Base-by-base conservation (phyloP, 2,888 invertebrate species). In the Priocnemis perturbator region DNA sequence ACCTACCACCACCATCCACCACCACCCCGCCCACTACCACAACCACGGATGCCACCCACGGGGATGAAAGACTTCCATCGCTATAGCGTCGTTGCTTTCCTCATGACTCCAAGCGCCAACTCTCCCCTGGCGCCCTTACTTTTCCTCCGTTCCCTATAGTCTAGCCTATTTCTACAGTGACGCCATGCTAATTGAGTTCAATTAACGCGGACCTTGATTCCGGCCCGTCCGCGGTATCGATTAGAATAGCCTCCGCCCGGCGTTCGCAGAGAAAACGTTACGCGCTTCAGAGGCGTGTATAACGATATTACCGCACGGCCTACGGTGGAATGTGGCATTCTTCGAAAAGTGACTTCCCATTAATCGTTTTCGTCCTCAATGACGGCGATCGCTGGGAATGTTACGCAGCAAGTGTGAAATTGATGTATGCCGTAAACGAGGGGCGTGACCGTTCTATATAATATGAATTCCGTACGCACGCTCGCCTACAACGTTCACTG, bases 1-100 rank as follows among this genome's bases (percentile, higher is more conserved):
- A 72, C 67, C 58, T 48, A 20, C 19, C 48, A 50, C 20, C 52
- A 59, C 61, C 56, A 61, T 4, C 26, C 26, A 37, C 14, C 37
- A 37, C 11, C 37, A 11, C 37, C 11, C 4, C 37, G 2, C 37
- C 4, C 37, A 37, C 37, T 37, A 37, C 37, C 37, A 9, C 37
- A 37, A 1, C 19, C 59, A 20, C 44, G n/a, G 19, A 45, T n/a
- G n/a, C 23, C 57, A 14, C 55, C 55, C 23, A n/a, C 23, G 5
- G 55, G 20, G 19, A 17, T 58, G 14, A 15, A 58, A 5, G 9
- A 17, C 3, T 26, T 37, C 15, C 14, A 57, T 14, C 3, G 15
- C 23, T 57, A 23, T n/a, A 26, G 3, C 45, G 19, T n/a, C 58
- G 26, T 55, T 23, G 30, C 55, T 26, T 26, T 55, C 55, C 30